phyloP scores from a whole-genome alignment of 2,797 vertebrate genomes.

The Rhinichthys osculus region DNA sequence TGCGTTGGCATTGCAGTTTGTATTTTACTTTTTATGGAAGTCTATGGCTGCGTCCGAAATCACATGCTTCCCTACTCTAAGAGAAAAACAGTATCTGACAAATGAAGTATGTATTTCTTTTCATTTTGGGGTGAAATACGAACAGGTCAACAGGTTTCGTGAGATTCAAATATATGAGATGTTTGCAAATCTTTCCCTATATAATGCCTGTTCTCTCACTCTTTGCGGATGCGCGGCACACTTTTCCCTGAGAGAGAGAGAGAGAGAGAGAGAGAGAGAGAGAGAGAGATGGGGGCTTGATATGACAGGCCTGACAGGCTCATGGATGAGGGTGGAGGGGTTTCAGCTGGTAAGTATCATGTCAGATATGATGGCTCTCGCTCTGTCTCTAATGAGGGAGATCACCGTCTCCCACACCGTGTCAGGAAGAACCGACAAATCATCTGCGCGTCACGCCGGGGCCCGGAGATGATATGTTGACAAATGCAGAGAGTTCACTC shows the following conservation, averaged over 20 bases:
- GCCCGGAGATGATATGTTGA: slow-evolving; percentile 94
- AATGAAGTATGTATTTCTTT: neutral
- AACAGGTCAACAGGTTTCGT: neutral
- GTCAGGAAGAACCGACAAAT: slow-evolving; percentile 93
- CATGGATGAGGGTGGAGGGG: slow-evolving; percentile 71
- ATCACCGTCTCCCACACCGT: slow-evolving; percentile 84
- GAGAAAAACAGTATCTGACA: no score
- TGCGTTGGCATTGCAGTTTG: no score
- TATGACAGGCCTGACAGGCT: slow-evolving; percentile 90
- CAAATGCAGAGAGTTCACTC: slow-evolving; percentile 99
- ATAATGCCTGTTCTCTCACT: neutral
- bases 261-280: neutral
- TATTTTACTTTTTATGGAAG: no score
- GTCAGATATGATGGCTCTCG: slow-evolving; percentile 83
- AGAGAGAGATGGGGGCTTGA: no score
- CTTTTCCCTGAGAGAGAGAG: neutral
- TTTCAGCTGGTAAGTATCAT: slow-evolving; percentile 92
- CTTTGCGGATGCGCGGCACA: neutral
- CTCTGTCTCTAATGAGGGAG: slow-evolving; percentile 94
- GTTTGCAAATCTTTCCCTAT: slow-evolving; percentile 11
- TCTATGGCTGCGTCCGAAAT: no score
- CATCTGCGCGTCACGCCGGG: slow-evolving; percentile 86
- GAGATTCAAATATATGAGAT: slow-evolving; percentile 1
- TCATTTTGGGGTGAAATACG: neutral
- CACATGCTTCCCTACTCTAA: no score